Evolutionary conservation across 2,113 vertebrate genomes (phyloP).

Genomic region (Phainopepla nitens): DNA sequence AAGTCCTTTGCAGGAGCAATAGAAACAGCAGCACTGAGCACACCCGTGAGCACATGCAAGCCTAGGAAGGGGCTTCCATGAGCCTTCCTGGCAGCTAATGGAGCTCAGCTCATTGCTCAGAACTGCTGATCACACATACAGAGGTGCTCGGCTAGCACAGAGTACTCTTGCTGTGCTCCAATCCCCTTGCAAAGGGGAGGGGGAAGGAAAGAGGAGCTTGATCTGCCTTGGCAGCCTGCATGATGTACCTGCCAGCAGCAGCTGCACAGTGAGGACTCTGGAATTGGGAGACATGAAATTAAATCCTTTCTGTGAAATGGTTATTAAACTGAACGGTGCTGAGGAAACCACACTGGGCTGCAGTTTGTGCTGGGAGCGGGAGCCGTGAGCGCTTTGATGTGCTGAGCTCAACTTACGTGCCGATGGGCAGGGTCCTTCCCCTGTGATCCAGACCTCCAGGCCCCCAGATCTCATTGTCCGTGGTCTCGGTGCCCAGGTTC

Average conservation of each 20-base stretch:
- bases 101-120: not conserved
- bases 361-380: not conserved
- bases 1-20: not conserved
- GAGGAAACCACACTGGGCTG: not conserved
- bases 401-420: constrained; percentile 79
- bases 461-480: constrained; percentile 85
- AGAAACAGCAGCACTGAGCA: not conserved
- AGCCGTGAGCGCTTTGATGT: not conserved
- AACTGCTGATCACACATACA: not conserved
- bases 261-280: not conserved
- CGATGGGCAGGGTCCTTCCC: constrained; percentile 86
- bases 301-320: not conserved
- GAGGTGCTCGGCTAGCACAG: not conserved
- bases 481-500: constrained; percentile 81
- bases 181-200: not conserved
- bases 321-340: not conserved
- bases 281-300: not conserved
- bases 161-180: not conserved
- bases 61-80: not conserved
- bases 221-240: not conserved
- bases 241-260: not conserved
- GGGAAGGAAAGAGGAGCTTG: not conserved
- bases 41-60: not conserved
- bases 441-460: constrained; percentile 84
- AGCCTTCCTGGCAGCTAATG: not conserved